A percentile compares a stretch with the other conserved stretches of the same genome.
These are phyloP conservation scores for Catostomus latipinnis DNA, from an alignment of 2,797 vertebrate genomes.

Conservation along the genomic window DNA sequence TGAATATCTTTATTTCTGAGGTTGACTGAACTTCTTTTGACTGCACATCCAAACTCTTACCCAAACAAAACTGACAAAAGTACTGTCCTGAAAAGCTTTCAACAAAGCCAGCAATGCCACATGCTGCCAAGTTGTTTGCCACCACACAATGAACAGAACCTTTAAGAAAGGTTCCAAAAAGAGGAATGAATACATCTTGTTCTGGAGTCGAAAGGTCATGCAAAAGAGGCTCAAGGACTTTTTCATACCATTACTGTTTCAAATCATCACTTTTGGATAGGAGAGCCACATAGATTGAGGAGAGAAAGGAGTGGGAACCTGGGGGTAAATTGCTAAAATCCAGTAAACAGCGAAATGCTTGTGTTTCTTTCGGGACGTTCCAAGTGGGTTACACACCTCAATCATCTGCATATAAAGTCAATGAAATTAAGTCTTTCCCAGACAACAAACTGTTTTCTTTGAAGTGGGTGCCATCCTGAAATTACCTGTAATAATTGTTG, in stretches of 20 bases:
- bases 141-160: constrained; percentile 14
- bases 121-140: neutral
- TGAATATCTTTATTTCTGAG: constrained; percentile 19
- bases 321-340: neutral
- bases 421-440: neutral
- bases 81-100: constrained; percentile 9
- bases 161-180: constrained; percentile 10
- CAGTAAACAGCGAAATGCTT: neutral
- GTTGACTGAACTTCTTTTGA: neutral
- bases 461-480: neutral
- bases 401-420: neutral
- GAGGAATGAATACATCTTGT: neutral
- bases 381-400: neutral
- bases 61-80: constrained; percentile 6
- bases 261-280: constrained; percentile 5
- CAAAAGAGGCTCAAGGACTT: neutral
- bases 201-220: neutral
- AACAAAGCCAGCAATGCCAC: constrained; percentile 8
- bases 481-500: neutral
- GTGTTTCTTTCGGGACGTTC: neutral
- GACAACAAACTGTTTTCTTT: constrained; percentile 9
- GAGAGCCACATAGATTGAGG: neutral
- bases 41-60: neutral
- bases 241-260: neutral
- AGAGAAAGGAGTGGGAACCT: neutral